These are phyloP conservation scores for Circaetus gallicus DNA, from an alignment of 2,113 vertebrate genomes.

Conservation along the genomic window DNA sequence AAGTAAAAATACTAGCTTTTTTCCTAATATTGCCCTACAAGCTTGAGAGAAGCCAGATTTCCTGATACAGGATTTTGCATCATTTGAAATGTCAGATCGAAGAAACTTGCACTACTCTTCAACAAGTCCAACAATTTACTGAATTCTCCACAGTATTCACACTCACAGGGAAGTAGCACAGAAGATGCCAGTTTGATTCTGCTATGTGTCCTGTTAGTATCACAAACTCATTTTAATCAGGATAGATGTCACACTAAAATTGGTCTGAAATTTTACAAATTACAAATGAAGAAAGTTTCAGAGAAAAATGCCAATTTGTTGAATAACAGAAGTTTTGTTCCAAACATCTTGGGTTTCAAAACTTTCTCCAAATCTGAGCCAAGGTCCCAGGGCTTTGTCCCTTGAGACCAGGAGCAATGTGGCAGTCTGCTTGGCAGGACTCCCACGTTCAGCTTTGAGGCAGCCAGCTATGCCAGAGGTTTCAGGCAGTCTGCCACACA, in stretches of 20 bases:
- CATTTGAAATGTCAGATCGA: background rate
- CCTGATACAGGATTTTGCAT: background rate
- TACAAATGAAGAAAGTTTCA: background rate
- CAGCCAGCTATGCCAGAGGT: conserved; percentile 63
- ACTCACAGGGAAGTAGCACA: background rate
- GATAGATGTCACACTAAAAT: background rate
- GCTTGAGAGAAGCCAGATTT: background rate
- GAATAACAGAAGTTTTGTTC: background rate
- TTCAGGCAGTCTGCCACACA: conserved; percentile 53
- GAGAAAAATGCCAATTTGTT: background rate
- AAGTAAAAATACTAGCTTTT: background rate
- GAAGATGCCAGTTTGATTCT: background rate
- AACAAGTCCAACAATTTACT: background rate
- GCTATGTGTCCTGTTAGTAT: background rate
- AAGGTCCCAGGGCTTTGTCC: conserved; percentile 33
- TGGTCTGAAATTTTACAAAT: background rate
- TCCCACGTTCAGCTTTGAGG: background rate
- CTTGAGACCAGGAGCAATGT: background rate
- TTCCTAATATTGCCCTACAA: background rate
- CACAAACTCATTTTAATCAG: background rate
- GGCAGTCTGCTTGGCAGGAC: conserved; percentile 46
- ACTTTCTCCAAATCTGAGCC: conserved; percentile 43
- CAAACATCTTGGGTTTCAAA: conserved; percentile 36
- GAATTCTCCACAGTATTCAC: background rate
- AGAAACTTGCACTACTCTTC: background rate